Evolutionary conservation across 2,888 invertebrate species (phyloP).

Genomic region (Tipula vernalis): DNA sequence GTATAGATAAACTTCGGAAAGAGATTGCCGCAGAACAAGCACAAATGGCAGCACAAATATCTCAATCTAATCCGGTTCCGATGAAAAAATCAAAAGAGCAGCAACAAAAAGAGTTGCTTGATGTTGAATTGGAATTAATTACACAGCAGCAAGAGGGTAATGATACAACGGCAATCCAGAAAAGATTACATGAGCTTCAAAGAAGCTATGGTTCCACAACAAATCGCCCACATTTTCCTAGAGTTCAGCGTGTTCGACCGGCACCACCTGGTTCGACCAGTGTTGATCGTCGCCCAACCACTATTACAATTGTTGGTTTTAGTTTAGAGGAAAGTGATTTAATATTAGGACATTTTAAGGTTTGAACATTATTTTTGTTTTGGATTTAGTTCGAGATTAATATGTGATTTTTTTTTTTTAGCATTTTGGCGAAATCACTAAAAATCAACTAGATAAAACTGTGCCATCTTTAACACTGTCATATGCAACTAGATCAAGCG

Average conservation of each 20-base stretch:
- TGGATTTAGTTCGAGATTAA: background rate
- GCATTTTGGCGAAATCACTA: constrained; percentile 82
- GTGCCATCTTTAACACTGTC: constrained; percentile 44
- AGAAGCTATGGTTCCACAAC: constrained; percentile 28
- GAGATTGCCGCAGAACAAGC: constrained; percentile 34
- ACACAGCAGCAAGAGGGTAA: constrained; percentile 78
- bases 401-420: constrained; percentile 28
- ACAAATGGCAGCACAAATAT: constrained; percentile 32
- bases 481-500: constrained; percentile 33
- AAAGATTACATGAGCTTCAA: constrained; percentile 58
- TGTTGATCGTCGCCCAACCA: constrained; percentile 77
- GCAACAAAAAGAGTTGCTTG: constrained; percentile 77
- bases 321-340: constrained; percentile 70
- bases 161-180: constrained; percentile 70
- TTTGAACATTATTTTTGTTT: constrained; percentile 36
- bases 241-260: constrained; percentile 24
- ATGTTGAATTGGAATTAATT: constrained; percentile 82
- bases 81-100: constrained; percentile 60
- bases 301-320: constrained; percentile 78
- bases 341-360: constrained; percentile 71
- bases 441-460: constrained; percentile 57
- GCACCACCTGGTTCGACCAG: constrained; percentile 36
- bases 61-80: constrained; percentile 28
- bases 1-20: constrained; percentile 49
- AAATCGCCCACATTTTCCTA: constrained; percentile 18